A percentile compares a stretch with the other conserved stretches of the same genome.
phyloP scores from a whole-genome alignment of 2,113 vertebrate species.

The Neogobius melanostomus region DNA sequence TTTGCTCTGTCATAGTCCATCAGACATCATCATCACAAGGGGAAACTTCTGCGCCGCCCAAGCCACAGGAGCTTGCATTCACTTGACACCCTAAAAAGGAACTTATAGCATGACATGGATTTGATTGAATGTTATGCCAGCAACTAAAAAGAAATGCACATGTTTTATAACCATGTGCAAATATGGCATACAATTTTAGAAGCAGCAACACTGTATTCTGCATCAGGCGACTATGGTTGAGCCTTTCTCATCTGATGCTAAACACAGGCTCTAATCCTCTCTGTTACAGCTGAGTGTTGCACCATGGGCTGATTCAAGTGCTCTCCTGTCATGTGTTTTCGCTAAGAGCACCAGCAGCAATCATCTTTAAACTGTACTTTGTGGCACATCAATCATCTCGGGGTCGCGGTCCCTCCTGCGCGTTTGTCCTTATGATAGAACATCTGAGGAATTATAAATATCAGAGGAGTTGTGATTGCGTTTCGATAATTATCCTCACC shows the following conservation, averaged over 20 bases:
- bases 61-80: neutral
- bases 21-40: conserved; percentile 64
- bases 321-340: conserved; percentile 49
- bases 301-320: conserved; percentile 63
- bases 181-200: too few species aligned
- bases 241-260: conserved; percentile 16
- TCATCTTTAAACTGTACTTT: conserved; percentile 59
- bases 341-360: conserved; percentile 54
- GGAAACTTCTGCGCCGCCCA: conserved; percentile 57
- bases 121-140: too few species aligned
- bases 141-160: too few species aligned
- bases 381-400: conserved; percentile 44
- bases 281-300: conserved; percentile 34
- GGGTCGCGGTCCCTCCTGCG: conserved; percentile 40
- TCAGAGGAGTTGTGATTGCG: conserved; percentile 42
- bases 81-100: too few species aligned
- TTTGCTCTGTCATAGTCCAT: conserved; percentile 69
- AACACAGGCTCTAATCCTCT: conserved; percentile 25
- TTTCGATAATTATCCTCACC: conserved; percentile 53
- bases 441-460: conserved; percentile 48
- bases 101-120: too few species aligned
- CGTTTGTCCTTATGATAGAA: conserved; percentile 39
- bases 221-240: conserved; percentile 9
- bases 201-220: too few species aligned
- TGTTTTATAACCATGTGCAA: too few species aligned